Evolutionary conservation across 2,888 invertebrate genomes (phyloP), one percentile per base, ranked within the genome.

Genomic region (Cetonia aurata): DNA sequence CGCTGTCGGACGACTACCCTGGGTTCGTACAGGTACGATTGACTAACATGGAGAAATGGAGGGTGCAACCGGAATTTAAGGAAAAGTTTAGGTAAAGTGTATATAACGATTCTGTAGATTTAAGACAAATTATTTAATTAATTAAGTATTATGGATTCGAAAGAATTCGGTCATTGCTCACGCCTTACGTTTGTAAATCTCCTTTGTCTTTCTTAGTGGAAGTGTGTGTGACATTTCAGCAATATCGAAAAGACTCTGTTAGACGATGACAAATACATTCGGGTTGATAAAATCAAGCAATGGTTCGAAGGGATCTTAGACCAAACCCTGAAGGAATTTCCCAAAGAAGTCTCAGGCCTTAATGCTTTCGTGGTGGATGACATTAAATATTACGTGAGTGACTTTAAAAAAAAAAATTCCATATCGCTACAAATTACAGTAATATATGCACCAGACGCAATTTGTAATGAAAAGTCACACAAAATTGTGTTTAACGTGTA

Each of bases 301-400:
- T 90, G 89, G 89, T 83, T 89, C 76, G 88, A 90, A 75, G 77
- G 85, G 2, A 79, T 87, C 1, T 82, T 89, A 0, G 82, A 82
- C 67, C 86, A 81, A 72, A 85, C 87, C 0, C 71, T 88, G 4
- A 86, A 86, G 57, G 80, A 81, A 10, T 79, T 87, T 66, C 71
- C 70, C 1, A 69, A 72, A 62, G 69, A 65, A 33, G 71, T 71
- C 1, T 33, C 55, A 10, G 17, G 56, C 19, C 52, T 13, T 31
- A 15, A 37, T 10, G 17, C 48, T 1, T 67, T 74, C 25, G 6
- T 25, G 1, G 56, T 59, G 6, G 17, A 53, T 4, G n/a, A 53
- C 3, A 65, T 55, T 44, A 37, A 10, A 12, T 73, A 71, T 52
- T 53, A 48, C 42, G 74, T 74, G 68, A 71, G 69, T 48, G 12